Evolutionary conservation across 2,888 invertebrate genomes (phyloP).

Genomic region (Serripes groenlandicus): DNA sequence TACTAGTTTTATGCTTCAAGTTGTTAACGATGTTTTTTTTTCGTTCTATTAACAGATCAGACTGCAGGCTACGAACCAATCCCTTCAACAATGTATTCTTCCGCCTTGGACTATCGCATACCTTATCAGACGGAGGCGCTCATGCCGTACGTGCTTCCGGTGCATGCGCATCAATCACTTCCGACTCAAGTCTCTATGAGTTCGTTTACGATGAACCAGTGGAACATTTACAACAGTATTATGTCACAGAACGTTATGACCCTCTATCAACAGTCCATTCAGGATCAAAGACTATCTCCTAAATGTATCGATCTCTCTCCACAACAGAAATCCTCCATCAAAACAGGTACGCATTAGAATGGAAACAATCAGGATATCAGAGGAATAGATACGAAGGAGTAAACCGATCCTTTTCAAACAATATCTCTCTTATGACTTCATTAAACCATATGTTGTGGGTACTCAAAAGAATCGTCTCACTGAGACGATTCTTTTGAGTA

Average conservation of each 20-base stretch:
- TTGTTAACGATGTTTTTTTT: no score
- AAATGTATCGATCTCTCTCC: slow-evolving; percentile 37
- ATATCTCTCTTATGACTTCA: no score
- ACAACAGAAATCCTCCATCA: neutral
- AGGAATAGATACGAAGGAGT: no score
- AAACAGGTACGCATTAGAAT: no score
- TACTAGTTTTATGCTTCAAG: no score
- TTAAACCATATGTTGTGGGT: no score
- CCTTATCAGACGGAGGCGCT: slow-evolving; percentile 31
- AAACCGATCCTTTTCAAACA: no score
- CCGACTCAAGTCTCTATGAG: slow-evolving; percentile 63
- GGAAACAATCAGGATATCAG: no score
- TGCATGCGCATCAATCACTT: slow-evolving; percentile 38
- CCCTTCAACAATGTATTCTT: neutral
- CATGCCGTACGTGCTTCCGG: slow-evolving; percentile 37
- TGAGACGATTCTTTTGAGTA: no score
- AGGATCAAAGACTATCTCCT: slow-evolving; percentile 59
- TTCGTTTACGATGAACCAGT: slow-evolving; percentile 65
- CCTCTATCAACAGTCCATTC: slow-evolving; percentile 54
- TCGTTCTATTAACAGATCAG: no score
- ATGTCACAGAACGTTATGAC: slow-evolving; percentile 61
- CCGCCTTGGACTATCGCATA: slow-evolving; percentile 29
- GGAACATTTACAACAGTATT: slow-evolving; percentile 67
- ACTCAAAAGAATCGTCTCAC: no score
- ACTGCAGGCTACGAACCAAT: neutral